Evolutionary conservation across 2,113 vertebrate genomes (phyloP).

Genomic region (Oriolus oriolus): DNA sequence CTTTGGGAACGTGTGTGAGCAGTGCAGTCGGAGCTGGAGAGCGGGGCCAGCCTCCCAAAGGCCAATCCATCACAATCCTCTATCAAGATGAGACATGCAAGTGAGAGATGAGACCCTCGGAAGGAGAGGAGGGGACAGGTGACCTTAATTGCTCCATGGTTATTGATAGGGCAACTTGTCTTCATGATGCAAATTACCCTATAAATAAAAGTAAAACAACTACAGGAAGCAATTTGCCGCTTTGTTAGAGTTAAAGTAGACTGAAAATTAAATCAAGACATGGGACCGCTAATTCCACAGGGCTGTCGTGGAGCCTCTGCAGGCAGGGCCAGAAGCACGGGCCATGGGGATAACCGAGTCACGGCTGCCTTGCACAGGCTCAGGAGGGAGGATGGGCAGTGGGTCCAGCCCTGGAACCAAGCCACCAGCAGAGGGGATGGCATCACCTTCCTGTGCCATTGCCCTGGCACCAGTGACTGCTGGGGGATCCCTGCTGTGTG

Average conservation of each 20-base stretch:
- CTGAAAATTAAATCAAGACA: slow-evolving; percentile 36
- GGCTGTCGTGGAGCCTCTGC: not conserved
- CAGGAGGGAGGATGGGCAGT: accelerated
- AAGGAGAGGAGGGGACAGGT: slow-evolving; percentile 51
- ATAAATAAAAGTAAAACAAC: slow-evolving; percentile 68
- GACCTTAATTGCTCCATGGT: slow-evolving; percentile 48
- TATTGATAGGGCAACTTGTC: slow-evolving; percentile 55
- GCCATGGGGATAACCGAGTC: accelerated
- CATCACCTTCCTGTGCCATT: not conserved
- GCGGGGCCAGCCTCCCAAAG: not conserved
- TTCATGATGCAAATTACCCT: slow-evolving; percentile 52
- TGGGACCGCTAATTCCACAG: not conserved
- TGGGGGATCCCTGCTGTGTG: not conserved
- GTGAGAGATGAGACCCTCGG: slow-evolving; percentile 27
- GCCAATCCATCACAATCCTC: not conserved
- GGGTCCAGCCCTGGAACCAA: not conserved
- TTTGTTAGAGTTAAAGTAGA: slow-evolving; percentile 52
- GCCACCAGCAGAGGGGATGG: accelerated
- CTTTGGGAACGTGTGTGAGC: not conserved
- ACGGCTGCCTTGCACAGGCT: not conserved
- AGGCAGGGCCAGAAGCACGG: not conserved
- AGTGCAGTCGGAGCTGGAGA: not conserved
- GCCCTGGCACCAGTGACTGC: not conserved
- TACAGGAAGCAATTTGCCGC: slow-evolving; percentile 34
- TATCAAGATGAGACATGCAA: not conserved